Percentiles rank a stretch among this genome's conserved stretches.
phyloP scores from a whole-genome alignment of 2,888 invertebrate species.

The Platycheirus albimanus region DNA sequence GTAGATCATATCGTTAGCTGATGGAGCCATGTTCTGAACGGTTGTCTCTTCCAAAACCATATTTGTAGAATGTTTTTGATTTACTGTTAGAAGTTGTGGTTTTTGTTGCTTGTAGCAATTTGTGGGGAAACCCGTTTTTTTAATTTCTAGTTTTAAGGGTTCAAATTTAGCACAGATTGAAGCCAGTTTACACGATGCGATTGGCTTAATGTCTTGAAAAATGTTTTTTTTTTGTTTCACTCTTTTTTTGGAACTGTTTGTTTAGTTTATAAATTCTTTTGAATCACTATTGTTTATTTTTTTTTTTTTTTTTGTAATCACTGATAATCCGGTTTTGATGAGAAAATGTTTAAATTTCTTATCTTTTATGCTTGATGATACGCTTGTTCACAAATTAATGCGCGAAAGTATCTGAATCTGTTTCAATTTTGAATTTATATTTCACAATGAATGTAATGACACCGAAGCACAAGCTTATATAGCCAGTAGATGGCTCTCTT shows the following conservation, averaged over 20 bases:
- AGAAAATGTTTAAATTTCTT: neutral
- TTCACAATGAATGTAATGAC: constrained; percentile 81
- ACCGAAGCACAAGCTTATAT: constrained; percentile 78
- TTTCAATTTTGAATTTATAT: constrained; percentile 82
- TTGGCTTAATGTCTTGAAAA: constrained; percentile 55
- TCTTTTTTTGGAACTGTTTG: constrained; percentile 13
- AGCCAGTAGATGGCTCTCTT: constrained; percentile 77
- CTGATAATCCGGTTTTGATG: constrained; percentile 64
- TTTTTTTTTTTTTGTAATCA: constrained; percentile 21
- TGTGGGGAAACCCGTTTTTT: constrained; percentile 74
- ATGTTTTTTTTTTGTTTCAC: constrained; percentile 22
- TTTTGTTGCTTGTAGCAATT: constrained; percentile 14
- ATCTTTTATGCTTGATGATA: neutral
- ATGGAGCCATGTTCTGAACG: constrained; percentile 54
- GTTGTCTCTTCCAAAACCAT: constrained; percentile 75
- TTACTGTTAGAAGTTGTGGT: constrained; percentile 43
- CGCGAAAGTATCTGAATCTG: constrained; percentile 69
- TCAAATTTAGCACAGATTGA: constrained; percentile 56
- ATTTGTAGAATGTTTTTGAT: constrained; percentile 52
- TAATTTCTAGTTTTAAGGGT: constrained; percentile 49
- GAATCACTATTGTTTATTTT: constrained; percentile 42
- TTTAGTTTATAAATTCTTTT: constrained; percentile 26
- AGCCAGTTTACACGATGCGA: constrained; percentile 68
- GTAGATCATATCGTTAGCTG: constrained; percentile 76
- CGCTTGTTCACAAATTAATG: constrained; percentile 21